A percentile compares a stretch with the other conserved stretches of the same genome.
phyloP scores from a whole-genome alignment of 2,113 vertebrate species.

The Thalassarche chlororhynchos region DNA sequence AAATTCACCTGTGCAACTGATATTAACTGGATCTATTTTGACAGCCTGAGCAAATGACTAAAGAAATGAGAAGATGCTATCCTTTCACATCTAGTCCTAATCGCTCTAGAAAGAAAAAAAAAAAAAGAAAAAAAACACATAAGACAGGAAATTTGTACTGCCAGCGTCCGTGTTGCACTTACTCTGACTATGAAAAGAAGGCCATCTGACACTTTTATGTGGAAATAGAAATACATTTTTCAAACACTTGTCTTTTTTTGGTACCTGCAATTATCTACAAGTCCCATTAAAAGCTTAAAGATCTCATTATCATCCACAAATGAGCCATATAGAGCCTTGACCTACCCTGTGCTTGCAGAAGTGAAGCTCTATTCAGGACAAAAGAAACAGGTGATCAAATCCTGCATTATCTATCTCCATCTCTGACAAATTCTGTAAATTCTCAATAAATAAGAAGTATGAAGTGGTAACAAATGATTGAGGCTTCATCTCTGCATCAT shows the following conservation, averaged over 20 bases:
- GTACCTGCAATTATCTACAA: not conserved
- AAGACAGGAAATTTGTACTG: not conserved
- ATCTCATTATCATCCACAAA: not conserved
- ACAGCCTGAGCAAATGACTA: not conserved
- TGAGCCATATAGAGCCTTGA: not conserved
- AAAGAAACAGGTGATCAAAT: not conserved
- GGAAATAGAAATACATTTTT: not conserved
- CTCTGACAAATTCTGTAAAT: not conserved
- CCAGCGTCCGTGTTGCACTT: not conserved
- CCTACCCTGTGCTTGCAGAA: not conserved
- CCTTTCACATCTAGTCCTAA: not conserved
- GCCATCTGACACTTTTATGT: not conserved
- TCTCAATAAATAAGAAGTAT: not conserved
- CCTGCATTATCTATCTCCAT: not conserved
- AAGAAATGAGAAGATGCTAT: not conserved
- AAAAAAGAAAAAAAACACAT: rapidly evolving
- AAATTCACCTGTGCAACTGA: not conserved
- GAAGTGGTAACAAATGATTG: not conserved
- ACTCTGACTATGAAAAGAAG: not conserved
- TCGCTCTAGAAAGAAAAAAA: not conserved
- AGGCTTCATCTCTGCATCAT: not conserved
- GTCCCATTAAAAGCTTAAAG: not conserved
- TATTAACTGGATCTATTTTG: not conserved
- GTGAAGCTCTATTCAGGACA: not conserved
- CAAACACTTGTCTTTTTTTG: not conserved